phyloP scores from a whole-genome alignment of 2,113 vertebrate genomes.

The Alethe diademata region DNA sequence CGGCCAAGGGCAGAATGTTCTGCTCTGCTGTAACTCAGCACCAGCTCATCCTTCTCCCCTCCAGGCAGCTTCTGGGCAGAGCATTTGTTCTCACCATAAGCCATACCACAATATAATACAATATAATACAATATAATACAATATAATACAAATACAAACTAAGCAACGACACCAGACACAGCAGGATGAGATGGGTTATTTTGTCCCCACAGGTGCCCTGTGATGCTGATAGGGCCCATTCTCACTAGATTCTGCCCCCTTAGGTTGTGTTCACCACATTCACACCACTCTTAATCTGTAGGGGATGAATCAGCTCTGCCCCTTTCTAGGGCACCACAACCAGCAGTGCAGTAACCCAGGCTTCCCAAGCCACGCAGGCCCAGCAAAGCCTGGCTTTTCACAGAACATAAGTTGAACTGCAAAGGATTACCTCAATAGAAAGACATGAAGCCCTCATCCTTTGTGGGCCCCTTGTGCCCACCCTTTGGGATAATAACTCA shows the following conservation, averaged over 20 bases:
- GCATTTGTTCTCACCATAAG: neutral
- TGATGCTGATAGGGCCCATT: neutral
- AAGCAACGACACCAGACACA: neutral
- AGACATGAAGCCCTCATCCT: neutral
- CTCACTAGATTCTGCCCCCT: neutral
- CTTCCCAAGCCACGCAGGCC: neutral
- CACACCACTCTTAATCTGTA: neutral
- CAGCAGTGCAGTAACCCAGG: fast-evolving
- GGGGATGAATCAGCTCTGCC: neutral
- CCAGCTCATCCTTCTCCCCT: neutral
- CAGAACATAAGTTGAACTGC: neutral
- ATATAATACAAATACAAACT: neutral
- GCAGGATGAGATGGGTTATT: neutral
- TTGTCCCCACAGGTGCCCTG: neutral
- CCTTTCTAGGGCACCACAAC: neutral
- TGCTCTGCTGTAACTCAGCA: neutral
- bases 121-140: too few relatives aligned
- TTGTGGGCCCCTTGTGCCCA: neutral
- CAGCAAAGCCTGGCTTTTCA: neutral
- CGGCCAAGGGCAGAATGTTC: neutral
- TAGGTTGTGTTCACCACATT: neutral
- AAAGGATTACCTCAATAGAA: neutral
- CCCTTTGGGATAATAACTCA: neutral
- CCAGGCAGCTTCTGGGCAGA: neutral
- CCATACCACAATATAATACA: too few relatives aligned